phyloP scores from a whole-genome alignment of 2,888 invertebrate species.

The Diaphora mendica region DNA sequence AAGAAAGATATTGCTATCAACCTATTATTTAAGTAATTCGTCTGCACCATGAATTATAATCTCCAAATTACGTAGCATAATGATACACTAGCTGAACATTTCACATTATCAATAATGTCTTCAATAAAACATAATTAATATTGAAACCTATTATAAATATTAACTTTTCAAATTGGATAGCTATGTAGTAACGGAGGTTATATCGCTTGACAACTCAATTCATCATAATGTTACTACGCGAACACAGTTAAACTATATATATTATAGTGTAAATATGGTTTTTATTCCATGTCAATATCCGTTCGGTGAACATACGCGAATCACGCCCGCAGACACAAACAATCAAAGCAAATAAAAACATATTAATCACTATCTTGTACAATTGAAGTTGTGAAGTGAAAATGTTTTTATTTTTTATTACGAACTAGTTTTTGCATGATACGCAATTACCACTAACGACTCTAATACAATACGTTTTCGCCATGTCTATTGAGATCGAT shows the following conservation, averaged over 20 bases:
- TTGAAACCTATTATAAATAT: constrained; percentile 68
- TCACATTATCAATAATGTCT: constrained; percentile 46
- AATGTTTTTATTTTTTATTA: constrained; percentile 64
- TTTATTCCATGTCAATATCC: constrained; percentile 76
- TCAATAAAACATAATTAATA: constrained; percentile 65
- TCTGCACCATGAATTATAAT: not conserved
- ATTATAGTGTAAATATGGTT: constrained; percentile 67
- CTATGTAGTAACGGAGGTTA: constrained; percentile 58
- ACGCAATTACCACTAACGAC: constrained; percentile 76
- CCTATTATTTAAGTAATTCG: not conserved
- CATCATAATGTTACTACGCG: constrained; percentile 70
- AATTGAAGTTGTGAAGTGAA: constrained; percentile 64
- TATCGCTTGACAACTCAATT: constrained; percentile 67
- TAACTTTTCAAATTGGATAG: constrained; percentile 71
- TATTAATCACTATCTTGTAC: constrained; percentile 72
- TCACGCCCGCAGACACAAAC: constrained; percentile 61
- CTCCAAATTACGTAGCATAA: constrained; percentile 10
- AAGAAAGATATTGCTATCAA: not conserved
- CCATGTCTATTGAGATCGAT: constrained; percentile 56
- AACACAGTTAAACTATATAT: constrained; percentile 65
- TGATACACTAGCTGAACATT: constrained; percentile 19
- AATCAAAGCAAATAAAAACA: constrained; percentile 78
- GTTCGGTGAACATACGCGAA: constrained; percentile 60
- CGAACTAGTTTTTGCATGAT: constrained; percentile 72
- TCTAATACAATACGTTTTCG: constrained; percentile 70